These are phyloP conservation scores for Cantharis flavilabris DNA, from an alignment of 2,888 invertebrate species.

Conservation along the genomic window DNA sequence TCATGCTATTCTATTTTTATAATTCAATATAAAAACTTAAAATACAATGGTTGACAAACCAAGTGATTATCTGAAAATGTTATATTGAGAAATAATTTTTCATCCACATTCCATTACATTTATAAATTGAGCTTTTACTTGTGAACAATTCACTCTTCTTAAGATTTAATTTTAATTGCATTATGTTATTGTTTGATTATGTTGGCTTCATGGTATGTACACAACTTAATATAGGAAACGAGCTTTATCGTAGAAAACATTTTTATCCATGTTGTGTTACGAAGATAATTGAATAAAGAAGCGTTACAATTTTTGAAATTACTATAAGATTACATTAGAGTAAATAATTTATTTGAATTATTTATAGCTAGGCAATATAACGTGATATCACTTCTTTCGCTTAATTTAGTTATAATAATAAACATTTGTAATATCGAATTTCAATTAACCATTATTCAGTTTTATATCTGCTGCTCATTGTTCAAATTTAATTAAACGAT, in stretches of 20 bases:
- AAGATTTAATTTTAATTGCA: background rate
- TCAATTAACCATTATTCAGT: background rate
- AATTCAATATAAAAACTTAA: background rate
- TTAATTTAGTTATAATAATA: background rate
- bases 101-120: background rate
- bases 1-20: background rate
- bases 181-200: background rate
- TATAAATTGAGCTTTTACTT: background rate
- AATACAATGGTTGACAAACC: background rate
- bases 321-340: background rate
- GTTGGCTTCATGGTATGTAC: background rate
- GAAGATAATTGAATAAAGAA: background rate
- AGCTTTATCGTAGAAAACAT: background rate
- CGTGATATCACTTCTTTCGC: background rate
- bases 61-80: background rate
- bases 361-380: background rate
- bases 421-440: background rate
- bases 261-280: background rate
- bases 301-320: background rate
- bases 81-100: background rate
- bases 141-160: background rate
- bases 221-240: background rate
- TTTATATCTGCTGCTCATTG: background rate
- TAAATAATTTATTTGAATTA: background rate
- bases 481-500: background rate